These are phyloP conservation scores for Ochropacha duplaris DNA, from an alignment of 2,888 invertebrate genomes.

Conservation along the genomic window DNA sequence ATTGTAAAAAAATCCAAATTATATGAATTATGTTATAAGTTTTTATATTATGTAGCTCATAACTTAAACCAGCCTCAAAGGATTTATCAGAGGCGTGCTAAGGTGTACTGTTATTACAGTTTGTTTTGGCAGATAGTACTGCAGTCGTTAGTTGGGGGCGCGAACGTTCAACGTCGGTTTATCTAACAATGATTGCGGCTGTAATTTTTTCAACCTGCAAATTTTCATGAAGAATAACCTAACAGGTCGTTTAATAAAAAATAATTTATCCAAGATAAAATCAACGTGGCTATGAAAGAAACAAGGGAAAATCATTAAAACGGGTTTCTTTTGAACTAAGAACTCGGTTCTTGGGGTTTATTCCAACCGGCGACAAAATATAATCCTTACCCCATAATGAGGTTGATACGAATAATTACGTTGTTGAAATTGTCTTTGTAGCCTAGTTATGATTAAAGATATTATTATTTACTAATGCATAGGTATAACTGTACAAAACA, in stretches of 20 bases:
- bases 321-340: not conserved
- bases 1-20: no score
- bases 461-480: not conserved
- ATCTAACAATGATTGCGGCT: constrained; percentile 34
- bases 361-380: not conserved
- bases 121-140: constrained; percentile 64
- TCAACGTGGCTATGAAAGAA: not conserved
- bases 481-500: not conserved
- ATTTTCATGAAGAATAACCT: constrained; percentile 12
- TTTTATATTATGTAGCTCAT: constrained; percentile 7
- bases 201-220: constrained; percentile 23
- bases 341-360: not conserved
- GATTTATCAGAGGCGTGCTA: constrained; percentile 64
- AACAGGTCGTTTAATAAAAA: not conserved
- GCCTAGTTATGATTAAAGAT: not conserved
- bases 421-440: not conserved
- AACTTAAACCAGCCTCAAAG: constrained; percentile 40
- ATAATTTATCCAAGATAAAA: not conserved
- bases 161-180: constrained; percentile 41
- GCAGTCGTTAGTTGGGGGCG: constrained; percentile 52
- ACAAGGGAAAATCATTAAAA: not conserved
- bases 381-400: not conserved
- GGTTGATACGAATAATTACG: not conserved
- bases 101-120: constrained; percentile 70
- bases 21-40: not conserved